Evolutionary conservation across 2,888 invertebrate species (phyloP), one percentile per base, ranked within the genome.

Genomic region (Melanchra persicariae): DNA sequence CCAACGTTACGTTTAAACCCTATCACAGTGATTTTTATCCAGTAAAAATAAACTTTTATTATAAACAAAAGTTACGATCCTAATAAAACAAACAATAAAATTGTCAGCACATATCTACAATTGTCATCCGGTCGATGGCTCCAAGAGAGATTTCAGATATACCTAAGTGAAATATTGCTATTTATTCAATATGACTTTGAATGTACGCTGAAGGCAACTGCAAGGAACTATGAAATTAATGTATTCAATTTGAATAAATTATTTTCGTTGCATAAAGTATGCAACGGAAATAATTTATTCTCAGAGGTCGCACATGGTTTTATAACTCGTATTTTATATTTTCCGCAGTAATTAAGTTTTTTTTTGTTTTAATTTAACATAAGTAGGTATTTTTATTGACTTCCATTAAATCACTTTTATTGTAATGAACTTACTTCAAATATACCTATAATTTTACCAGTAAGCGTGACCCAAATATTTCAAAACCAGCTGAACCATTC

Each of bases 91-190:
- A 57, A 64, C 62, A 64, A 49, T 30, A 6, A 5, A 51, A 9
- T 47, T n/a, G 26, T 10, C 9, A 57, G 43, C 7, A 70, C 12
- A 10, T 45, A 54, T 64, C 49, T 40, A 51, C 60, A 60, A 64
- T n/a, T 51, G 63, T 55, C 70, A 45, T 24, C 54, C 17, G 76
- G 64, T 65, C 77, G 52, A 58, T 51, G 52, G 30, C 72, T 59
- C 57, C 45, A 24, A 19, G 17, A 26, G 52, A 65, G 15, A 47
- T n/a, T n/a, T n/a, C n/a, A n/a, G n/a, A n/a, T n/a, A 47, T 22
- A 54, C 22, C 26, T 17, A 37, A 63, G 22, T 70, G 52, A 77
- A 61, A 57, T 65, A 61, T 71, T 58, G 43, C 22, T 64, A 8
- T 47, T 3, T 2, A 75, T 30, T 63, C 17, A 54, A 59, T 63